Base-by-base conservation (phyloP, 2,797 vertebrate genomes). In the Tauraco hartlaubi region DNA sequence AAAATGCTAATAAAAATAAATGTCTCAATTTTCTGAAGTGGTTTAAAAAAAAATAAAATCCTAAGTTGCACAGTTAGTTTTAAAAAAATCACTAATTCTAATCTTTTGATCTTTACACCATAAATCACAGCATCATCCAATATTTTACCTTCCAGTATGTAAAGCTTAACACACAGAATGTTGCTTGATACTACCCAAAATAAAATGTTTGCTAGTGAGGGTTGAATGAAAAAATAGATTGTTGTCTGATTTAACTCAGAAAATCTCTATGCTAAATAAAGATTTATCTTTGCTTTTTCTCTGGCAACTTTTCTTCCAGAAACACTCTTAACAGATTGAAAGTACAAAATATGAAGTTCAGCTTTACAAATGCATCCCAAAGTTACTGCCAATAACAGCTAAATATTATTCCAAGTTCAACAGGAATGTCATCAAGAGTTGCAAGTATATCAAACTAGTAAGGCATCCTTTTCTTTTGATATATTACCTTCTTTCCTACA, bases 221-320 rank as follows among this genome's bases (percentile, higher is more conserved):
- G 37, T 54, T 83, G 82, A 94, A 78, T 55, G 52, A 62, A 93
- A 93, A 51, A 85, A 85, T 41, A 54, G 13, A 31, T 69, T 46
- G 26, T 88, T 93, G 29, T 85, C 52, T 84, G 12, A 81, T 96
- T 41, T 95, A 89, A 92, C 82, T 85, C 26, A 54, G 68, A 92
- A 85, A 93, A 90, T 11, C 41, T 55, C 51, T 55, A 11, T 41
- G 48, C 66, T 87, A 87, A 93, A 69, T n/a, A 48, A 51, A 61
- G 59, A 29, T 61, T 62, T 90, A 20, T 72, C 49, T 61, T 78
- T 58, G 22, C 55, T 23, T 90, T 90, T 89, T 69, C 33, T 80
- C 39, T 93, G 91, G 66, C 78, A 93, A 31, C 62, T 92, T 95
- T 96, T 94, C 68, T 94, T 75, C 43, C 58, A 75, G 43, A 52